Conservation (phyloP, 2,113 vertebrate species). For the Spheniscus mendiculus region DNA sequence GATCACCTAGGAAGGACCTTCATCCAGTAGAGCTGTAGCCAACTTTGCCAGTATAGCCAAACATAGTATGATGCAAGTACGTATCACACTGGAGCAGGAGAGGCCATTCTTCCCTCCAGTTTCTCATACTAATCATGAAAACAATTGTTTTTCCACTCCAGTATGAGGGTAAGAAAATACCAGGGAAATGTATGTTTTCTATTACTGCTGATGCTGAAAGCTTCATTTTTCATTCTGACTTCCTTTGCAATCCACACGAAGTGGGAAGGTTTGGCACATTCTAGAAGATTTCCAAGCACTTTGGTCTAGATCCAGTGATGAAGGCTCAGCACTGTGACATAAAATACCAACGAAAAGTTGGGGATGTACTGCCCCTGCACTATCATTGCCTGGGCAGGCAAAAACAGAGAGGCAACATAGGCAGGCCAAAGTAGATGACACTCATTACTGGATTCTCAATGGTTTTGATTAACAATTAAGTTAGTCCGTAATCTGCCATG, state of each 20-base stretch:
- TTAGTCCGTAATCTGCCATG: not conserved
- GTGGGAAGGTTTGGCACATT: fast-evolving
- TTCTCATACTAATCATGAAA: not conserved
- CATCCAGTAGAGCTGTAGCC: not conserved
- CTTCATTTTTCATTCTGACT: not conserved
- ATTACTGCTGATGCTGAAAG: not conserved
- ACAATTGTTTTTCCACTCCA: not conserved
- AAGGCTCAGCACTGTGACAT: not conserved
- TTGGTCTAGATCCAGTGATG: not conserved
- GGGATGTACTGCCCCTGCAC: fast-evolving
- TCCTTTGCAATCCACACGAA: fast-evolving
- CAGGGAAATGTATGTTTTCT: not conserved
- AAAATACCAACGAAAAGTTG: not conserved
- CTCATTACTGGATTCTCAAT: not conserved
- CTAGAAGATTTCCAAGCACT: not conserved
- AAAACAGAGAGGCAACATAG: no score
- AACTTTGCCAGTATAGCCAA: not conserved
- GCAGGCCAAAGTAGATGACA: not conserved
- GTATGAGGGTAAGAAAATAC: not conserved
- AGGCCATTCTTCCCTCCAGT: not conserved
- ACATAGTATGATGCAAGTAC: no score
- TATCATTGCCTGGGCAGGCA: not conserved
- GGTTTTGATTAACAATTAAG: not conserved
- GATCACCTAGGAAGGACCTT: not conserved
- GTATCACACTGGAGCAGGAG: not conserved